phyloP scores from a whole-genome alignment of 2,113 vertebrate species.

The Bubalus kerabau region DNA sequence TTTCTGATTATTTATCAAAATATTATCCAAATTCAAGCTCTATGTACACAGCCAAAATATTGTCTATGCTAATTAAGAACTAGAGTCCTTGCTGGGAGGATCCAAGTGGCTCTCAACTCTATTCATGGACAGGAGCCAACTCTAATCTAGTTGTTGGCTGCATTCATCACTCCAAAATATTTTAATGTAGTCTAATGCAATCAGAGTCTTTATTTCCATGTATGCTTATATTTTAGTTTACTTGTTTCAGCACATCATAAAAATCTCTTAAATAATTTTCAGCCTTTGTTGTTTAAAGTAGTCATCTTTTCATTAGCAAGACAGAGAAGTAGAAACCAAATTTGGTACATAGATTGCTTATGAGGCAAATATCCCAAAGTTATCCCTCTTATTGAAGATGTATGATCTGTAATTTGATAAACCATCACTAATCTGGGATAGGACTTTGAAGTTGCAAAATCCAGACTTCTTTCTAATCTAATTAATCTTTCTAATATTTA shows the following conservation, averaged over 20 bases:
- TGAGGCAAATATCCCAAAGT: not conserved
- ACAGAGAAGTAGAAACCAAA: not conserved
- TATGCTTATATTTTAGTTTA: not conserved
- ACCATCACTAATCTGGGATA: not conserved
- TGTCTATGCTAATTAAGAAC: constrained; percentile 2
- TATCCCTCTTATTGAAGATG: not conserved
- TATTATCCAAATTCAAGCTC: constrained; percentile 20
- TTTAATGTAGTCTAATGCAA: not conserved
- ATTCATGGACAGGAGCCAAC: not conserved
- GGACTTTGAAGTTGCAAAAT: not conserved
- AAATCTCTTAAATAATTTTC: not conserved
- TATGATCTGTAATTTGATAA: not conserved
- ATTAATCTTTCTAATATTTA: not conserved
- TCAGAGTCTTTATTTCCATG: not conserved
- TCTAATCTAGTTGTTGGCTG: not conserved
- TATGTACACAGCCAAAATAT: not conserved
- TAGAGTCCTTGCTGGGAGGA: not conserved
- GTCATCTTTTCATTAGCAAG: not conserved
- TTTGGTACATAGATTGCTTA: not conserved
- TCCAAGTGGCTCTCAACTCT: constrained; percentile 12
- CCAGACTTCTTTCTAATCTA: not conserved
- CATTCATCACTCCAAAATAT: not conserved
- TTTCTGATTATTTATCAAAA: constrained; percentile 27
- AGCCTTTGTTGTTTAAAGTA: not conserved
- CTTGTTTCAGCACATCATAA: not conserved